Percentiles rank a stretch among this genome's conserved stretches.
These are phyloP conservation scores for Amblyornis subalaris DNA, from an alignment of 2,113 vertebrate species.

Conservation along the genomic window DNA sequence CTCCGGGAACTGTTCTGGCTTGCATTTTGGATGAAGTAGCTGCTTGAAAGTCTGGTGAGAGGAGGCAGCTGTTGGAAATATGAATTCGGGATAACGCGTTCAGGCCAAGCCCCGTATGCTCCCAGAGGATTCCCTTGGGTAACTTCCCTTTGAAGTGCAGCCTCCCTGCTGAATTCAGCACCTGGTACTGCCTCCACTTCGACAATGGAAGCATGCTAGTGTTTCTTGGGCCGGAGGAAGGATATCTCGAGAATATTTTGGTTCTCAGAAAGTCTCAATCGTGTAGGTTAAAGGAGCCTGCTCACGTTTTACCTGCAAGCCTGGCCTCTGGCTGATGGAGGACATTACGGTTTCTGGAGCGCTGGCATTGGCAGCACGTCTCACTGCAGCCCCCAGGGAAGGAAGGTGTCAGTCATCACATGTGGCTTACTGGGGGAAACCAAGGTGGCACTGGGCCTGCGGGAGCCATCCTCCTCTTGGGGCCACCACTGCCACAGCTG, in stretches of 20 bases:
- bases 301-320: background rate
- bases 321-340: background rate
- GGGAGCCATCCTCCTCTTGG: background rate
- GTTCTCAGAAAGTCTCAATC: background rate
- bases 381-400: background rate
- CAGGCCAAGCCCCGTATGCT: background rate
- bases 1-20: background rate
- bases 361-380: background rate
- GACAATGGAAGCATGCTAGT: background rate
- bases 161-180: background rate
- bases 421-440: fast-evolving
- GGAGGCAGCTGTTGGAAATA: background rate
- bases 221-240: background rate
- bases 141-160: background rate
- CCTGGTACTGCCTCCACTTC: background rate
- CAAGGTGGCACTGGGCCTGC: background rate
- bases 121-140: background rate
- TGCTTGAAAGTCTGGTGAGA: background rate
- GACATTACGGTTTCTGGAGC: fast-evolving
- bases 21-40: background rate
- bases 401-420: background rate
- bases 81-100: fast-evolving
- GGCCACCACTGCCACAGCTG: background rate
- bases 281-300: background rate
- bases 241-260: background rate